Percentiles rank a stretch among this genome's conserved stretches.
These are phyloP conservation scores for Melanchra persicariae DNA, from an alignment of 2,888 invertebrate genomes.

Conservation along the genomic window DNA sequence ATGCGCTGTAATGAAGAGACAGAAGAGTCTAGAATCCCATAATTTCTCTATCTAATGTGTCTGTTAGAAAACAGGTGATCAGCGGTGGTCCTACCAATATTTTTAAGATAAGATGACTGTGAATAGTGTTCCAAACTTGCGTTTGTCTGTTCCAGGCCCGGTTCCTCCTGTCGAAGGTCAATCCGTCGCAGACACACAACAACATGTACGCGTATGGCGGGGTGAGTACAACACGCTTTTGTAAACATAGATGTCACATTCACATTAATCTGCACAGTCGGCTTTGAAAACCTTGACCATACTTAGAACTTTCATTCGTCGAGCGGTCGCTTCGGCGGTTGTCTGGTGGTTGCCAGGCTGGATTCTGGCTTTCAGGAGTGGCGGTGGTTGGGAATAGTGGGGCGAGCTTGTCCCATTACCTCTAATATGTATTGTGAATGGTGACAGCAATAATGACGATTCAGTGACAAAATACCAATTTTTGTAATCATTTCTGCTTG, in stretches of 20 bases:
- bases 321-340: background rate
- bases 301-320: background rate
- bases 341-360: background rate
- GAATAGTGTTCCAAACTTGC: constrained; percentile 1
- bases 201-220: constrained; percentile 99
- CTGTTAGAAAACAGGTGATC: background rate
- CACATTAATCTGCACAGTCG: constrained; percentile 20
- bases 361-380: background rate
- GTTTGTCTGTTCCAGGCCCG: constrained; percentile 93
- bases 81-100: background rate
- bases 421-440: background rate
- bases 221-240: constrained; percentile 90
- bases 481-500: background rate
- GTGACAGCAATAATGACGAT: background rate
- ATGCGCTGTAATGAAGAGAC: background rate
- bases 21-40: background rate
- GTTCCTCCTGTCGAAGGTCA: constrained; percentile 99
- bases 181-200: constrained; percentile 99
- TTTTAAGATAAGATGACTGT: background rate
- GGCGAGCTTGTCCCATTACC: background rate
- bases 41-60: background rate
- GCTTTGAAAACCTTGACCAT: constrained; percentile 30
- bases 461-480: background rate
- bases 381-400: background rate
- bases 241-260: constrained; percentile 13